These are phyloP conservation scores for Conus ventricosus DNA, from an alignment of 1,140 invertebrate species.

Conservation along the genomic window DNA sequence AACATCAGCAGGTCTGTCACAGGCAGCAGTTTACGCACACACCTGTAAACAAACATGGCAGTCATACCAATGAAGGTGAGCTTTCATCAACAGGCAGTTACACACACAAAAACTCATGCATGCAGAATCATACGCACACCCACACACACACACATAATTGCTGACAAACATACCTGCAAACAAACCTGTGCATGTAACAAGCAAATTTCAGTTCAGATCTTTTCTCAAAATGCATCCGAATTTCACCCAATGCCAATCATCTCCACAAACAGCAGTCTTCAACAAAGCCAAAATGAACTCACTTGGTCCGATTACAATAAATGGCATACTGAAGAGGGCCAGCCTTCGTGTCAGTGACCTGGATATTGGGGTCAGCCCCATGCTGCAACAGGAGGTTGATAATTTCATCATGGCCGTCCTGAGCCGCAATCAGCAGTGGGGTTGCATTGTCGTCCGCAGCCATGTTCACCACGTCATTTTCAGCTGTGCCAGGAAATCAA, in stretches of 20 bases:
- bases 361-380: constrained; percentile 69
- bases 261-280: too few species aligned
- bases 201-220: too few species aligned
- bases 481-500: constrained; percentile 42
- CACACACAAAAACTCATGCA: neutral
- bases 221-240: too few species aligned
- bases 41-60: constrained; percentile 46
- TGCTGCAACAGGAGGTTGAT: constrained; percentile 64
- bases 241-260: too few species aligned
- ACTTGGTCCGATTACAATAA: constrained; percentile 63
- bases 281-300: constrained; percentile 17
- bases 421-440: constrained; percentile 72
- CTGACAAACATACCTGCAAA: neutral
- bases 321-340: constrained; percentile 71
- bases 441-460: constrained; percentile 71
- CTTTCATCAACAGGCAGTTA: neutral
- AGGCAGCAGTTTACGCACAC: constrained; percentile 57
- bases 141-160: too few species aligned
- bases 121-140: too few species aligned
- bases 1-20: constrained; percentile 55
- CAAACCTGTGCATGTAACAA: neutral
- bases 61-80: neutral
- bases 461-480: constrained; percentile 62
- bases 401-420: constrained; percentile 69
- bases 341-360: constrained; percentile 61